Conservation (phyloP, 2,888 invertebrate species). For the Eulithis testata region DNA sequence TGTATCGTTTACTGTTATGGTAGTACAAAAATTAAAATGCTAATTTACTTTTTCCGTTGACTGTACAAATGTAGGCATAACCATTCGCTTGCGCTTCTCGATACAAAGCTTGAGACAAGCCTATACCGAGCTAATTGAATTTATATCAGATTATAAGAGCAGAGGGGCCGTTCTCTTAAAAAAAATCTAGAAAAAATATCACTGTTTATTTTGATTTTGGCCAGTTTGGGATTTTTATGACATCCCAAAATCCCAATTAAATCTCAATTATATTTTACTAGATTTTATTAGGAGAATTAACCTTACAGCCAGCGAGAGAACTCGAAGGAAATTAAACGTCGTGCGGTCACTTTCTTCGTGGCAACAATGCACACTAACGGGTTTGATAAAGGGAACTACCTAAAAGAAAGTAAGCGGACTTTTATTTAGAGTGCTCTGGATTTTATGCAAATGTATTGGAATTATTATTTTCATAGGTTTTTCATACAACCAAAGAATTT, state of each 20-base stretch:
- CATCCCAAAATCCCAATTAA: too few relatives aligned
- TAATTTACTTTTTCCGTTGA: background rate
- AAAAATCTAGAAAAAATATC: too few relatives aligned
- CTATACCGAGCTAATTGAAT: constrained; percentile 64
- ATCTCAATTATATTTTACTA: too few relatives aligned
- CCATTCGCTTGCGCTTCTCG: background rate
- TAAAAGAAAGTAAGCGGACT: background rate
- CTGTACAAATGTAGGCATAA: constrained; percentile 3
- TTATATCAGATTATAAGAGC: constrained; percentile 61
- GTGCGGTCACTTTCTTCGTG: constrained; percentile 73
- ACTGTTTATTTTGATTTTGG: too few relatives aligned
- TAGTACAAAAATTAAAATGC: background rate
- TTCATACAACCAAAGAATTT: too few relatives aligned
- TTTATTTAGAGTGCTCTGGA: too few relatives aligned
- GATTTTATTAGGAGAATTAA: too few relatives aligned
- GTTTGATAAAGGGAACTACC: constrained; percentile 1
- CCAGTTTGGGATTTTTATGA: too few relatives aligned
- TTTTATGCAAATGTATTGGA: too few relatives aligned
- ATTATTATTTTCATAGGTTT: too few relatives aligned
- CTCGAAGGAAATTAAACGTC: constrained; percentile 81
- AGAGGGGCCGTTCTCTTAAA: too few relatives aligned
- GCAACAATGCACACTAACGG: constrained; percentile 53
- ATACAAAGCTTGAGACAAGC: constrained; percentile 7
- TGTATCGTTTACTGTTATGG: too few relatives aligned
- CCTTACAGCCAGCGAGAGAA: constrained; percentile 43